These are phyloP conservation scores for Drosophila niveifrons DNA, from an alignment of 2,888 invertebrate genomes.

Conservation along the genomic window DNA sequence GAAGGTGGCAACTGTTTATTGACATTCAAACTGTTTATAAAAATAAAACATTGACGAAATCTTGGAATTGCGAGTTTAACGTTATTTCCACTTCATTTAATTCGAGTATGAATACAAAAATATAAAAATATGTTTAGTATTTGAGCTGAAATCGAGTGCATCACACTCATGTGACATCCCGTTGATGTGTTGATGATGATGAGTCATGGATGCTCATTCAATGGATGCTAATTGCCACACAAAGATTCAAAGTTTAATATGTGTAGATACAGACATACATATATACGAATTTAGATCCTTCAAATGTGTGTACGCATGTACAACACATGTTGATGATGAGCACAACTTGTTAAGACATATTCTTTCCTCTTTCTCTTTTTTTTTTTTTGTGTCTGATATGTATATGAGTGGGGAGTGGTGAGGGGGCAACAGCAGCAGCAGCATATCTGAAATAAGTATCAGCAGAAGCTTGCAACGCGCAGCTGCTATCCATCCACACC, in stretches of 20 bases:
- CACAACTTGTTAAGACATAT: slow-evolving; percentile 20
- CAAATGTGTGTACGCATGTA: background rate
- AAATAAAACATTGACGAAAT: slow-evolving; percentile 24
- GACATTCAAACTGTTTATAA: slow-evolving; percentile 25
- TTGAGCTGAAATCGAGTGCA: slow-evolving; percentile 18
- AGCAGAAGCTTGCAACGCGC: slow-evolving; percentile 51
- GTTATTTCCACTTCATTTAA: slow-evolving; percentile 3
- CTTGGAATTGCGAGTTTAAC: slow-evolving; percentile 12
- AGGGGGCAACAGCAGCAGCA: background rate
- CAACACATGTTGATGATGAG: slow-evolving; percentile 29
- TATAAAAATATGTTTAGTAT: background rate
- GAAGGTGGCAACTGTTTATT: slow-evolving; percentile 31
- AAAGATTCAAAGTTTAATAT: slow-evolving; percentile 16
- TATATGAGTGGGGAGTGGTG: background rate
- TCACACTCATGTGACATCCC: slow-evolving; percentile 1
- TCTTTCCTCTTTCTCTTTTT: background rate
- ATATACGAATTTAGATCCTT: background rate
- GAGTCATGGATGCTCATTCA: slow-evolving; percentile 13
- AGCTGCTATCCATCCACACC: slow-evolving; percentile 45
- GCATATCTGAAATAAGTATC: slow-evolving; percentile 30
- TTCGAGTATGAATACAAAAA: background rate
- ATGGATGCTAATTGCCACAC: slow-evolving; percentile 45
- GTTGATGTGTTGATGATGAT: background rate
- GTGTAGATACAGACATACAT: background rate
- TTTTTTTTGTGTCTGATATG: background rate